These are phyloP conservation scores for Drosophila carrolli DNA, from an alignment of 1,140 invertebrate species.

Conservation along the genomic window DNA sequence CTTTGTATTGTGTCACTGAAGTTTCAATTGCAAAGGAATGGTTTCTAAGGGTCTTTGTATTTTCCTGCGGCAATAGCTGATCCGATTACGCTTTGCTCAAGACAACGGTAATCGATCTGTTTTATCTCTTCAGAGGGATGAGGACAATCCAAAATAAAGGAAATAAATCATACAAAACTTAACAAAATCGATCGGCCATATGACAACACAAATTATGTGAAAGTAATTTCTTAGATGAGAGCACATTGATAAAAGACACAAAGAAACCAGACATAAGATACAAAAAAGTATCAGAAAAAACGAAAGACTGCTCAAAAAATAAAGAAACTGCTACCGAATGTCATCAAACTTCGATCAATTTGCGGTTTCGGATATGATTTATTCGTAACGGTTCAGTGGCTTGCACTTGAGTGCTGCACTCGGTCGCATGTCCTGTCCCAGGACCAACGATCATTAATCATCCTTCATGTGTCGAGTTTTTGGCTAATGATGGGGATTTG, in stretches of 20 bases:
- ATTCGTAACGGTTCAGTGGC: conserved; percentile 67
- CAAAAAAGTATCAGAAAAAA: conserved; percentile 40
- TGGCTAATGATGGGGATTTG: conserved; percentile 64
- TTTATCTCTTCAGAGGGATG: conserved; percentile 33
- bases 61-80: conserved; percentile 53
- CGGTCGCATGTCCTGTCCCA: conserved; percentile 49
- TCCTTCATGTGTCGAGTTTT: conserved; percentile 40
- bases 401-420: conserved; percentile 66
- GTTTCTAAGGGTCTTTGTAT: conserved; percentile 33
- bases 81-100: conserved; percentile 35
- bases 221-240: conserved; percentile 80
- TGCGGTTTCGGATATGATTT: conserved; percentile 71
- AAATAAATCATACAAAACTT: conserved; percentile 66
- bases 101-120: conserved; percentile 66
- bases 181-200: conserved; percentile 33
- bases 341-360: conserved; percentile 80
- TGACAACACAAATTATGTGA: conserved; percentile 69
- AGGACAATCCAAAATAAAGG: conserved; percentile 36
- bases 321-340: conserved; percentile 39
- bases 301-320: conserved; percentile 19
- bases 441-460: conserved; percentile 66
- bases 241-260: conserved; percentile 67
- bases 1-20: conserved; percentile 31
- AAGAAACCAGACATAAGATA: conserved; percentile 8
- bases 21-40: conserved; percentile 29